Conservation (phyloP, 1,140 invertebrate species). For the Pomacea maculata region DNA sequence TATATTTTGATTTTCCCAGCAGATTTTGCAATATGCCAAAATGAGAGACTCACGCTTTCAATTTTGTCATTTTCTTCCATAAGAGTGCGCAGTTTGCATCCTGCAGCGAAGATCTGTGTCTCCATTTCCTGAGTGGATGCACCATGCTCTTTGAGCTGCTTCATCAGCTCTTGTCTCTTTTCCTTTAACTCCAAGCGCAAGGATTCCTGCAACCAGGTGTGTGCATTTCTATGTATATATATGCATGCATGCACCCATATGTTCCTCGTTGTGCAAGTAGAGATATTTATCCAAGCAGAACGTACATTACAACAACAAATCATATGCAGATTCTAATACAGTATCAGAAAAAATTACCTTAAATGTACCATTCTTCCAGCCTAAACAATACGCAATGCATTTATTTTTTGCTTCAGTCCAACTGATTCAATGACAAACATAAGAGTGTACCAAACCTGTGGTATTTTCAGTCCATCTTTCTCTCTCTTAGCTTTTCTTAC, state of each 20-base stretch:
- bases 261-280: no score
- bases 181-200: constrained; percentile 76
- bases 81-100: constrained; percentile 64
- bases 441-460: constrained; percentile 37
- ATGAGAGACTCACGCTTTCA: constrained; percentile 39
- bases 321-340: no score
- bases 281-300: no score
- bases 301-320: no score
- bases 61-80: constrained; percentile 59
- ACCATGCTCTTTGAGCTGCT: constrained; percentile 70
- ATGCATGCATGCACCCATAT: not conserved
- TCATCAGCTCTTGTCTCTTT: constrained; percentile 71
- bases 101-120: constrained; percentile 48
- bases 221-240: not conserved
- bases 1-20: no score
- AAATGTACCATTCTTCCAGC: no score
- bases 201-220: constrained; percentile 58
- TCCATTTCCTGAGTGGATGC: constrained; percentile 48
- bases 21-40: not conserved
- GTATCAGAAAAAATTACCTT: no score
- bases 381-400: no score
- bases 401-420: not conserved
- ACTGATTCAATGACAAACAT: not conserved
- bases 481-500: constrained; percentile 46
- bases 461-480: constrained; percentile 39